These are phyloP conservation scores for Dufourea novaeangliae DNA, from an alignment of 1,140 invertebrate species.

Conservation along the genomic window DNA sequence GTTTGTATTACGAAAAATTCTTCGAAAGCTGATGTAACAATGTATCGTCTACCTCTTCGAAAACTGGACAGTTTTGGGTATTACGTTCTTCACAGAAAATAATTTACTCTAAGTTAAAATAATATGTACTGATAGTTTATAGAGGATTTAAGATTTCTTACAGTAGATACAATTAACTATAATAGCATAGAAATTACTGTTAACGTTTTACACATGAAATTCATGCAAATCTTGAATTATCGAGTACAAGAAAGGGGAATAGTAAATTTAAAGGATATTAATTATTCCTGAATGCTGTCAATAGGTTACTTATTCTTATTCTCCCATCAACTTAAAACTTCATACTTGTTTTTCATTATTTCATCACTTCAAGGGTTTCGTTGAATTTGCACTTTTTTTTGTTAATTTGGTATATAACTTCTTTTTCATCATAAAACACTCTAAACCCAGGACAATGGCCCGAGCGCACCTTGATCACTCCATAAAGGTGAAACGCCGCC, in stretches of 20 bases:
- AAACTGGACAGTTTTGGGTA: conserved; percentile 15
- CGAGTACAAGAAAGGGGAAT: too few relatives aligned
- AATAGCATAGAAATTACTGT: conserved; percentile 7
- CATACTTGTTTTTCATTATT: too few relatives aligned
- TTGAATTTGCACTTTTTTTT: background rate
- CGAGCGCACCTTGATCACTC: conserved; percentile 31
- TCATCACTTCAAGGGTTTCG: too few relatives aligned
- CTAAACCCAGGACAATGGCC: conserved; percentile 6
- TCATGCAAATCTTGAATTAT: background rate
- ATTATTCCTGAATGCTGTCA: too few relatives aligned
- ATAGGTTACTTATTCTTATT: too few relatives aligned
- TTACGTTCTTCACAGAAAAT: background rate
- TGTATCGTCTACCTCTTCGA: background rate
- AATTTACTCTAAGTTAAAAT: conserved; percentile 1
- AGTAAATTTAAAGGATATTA: too few relatives aligned
- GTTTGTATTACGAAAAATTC: conserved; percentile 27
- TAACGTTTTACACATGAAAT: background rate
- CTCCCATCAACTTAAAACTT: background rate
- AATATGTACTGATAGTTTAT: background rate
- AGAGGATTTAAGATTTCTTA: too few relatives aligned
- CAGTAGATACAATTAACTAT: too few relatives aligned
- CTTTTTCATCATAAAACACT: background rate
- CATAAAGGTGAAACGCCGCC: conserved; percentile 20
- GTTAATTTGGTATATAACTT: conserved; percentile 2
- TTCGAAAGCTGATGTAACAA: background rate